Evolutionary conservation across 2,888 invertebrate genomes (phyloP).

Genomic region (Erynnis tages): DNA sequence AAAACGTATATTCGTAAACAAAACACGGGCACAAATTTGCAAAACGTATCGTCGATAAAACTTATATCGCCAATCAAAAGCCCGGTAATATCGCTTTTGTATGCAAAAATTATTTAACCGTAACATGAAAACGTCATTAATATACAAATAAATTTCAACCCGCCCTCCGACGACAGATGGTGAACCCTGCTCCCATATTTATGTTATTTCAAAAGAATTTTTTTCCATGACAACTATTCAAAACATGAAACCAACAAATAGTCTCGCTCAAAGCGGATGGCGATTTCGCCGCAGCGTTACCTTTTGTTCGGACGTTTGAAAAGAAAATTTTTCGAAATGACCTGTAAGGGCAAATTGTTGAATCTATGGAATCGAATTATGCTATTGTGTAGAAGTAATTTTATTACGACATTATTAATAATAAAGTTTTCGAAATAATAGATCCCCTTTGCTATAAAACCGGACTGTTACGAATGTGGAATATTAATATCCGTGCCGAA

Average conservation of each 20-base stretch:
- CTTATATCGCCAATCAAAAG: constrained; percentile 16
- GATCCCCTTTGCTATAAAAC: not conserved
- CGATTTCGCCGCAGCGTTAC: constrained; percentile 36
- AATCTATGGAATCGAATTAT: not conserved
- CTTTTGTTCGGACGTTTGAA: constrained; percentile 31
- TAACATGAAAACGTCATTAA: constrained; percentile 52
- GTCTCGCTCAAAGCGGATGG: constrained; percentile 28
- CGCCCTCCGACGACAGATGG: constrained; percentile 59
- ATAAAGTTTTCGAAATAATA: not conserved
- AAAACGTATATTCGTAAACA: constrained; percentile 3
- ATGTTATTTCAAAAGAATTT: constrained; percentile 50
- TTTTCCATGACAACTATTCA: constrained; percentile 42
- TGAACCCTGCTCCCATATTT: constrained; percentile 51
- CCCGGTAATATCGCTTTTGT: constrained; percentile 27
- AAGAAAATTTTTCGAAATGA: constrained; percentile 15
- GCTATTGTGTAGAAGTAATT: not conserved
- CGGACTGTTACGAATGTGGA: not conserved
- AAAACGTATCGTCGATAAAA: constrained; percentile 21
- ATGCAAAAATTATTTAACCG: constrained; percentile 37
- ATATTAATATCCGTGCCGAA: not conserved
- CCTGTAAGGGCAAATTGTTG: constrained; percentile 12
- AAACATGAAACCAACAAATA: constrained; percentile 49
- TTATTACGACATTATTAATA: constrained; percentile 4
- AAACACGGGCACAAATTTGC: constrained; percentile 6
- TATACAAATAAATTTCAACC: constrained; percentile 42